Evolutionary conservation across 2,113 vertebrate species (phyloP).

Genomic region (Epinephelus fuscoguttatus): DNA sequence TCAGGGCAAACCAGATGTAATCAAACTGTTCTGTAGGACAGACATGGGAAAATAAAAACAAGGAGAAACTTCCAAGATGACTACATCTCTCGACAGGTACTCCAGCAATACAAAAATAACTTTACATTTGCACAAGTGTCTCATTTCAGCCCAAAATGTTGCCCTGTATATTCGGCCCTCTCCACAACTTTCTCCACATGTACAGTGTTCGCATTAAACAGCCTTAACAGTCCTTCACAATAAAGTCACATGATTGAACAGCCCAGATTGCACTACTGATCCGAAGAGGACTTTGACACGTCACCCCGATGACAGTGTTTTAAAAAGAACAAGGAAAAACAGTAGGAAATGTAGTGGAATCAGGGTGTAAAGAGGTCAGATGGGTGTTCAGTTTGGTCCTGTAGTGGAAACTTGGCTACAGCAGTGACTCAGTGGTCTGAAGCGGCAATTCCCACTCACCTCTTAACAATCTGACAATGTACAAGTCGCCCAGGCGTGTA

Average conservation of each 20-base stretch:
- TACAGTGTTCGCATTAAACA: slow-evolving; percentile 3
- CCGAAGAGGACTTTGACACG: not conserved
- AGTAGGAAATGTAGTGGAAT: not conserved
- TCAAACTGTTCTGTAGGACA: not conserved
- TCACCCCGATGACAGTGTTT: not conserved
- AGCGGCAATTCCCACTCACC: not conserved
- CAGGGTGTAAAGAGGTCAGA: not conserved
- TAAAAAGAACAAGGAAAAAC: not conserved
- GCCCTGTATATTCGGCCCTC: not conserved
- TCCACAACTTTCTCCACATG: not conserved
- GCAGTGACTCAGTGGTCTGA: slow-evolving; percentile 16
- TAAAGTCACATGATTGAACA: not conserved
- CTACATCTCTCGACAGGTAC: not conserved
- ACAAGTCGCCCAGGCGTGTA: not conserved
- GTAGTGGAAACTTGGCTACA: not conserved
- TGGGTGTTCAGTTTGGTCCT: not conserved
- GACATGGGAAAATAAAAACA: not conserved
- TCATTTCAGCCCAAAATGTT: slow-evolving; percentile 3
- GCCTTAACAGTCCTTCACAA: slow-evolving; percentile 7
- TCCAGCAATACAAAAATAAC: not conserved
- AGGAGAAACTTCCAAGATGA: not conserved
- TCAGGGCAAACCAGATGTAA: too few relatives aligned
- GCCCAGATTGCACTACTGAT: accelerated
- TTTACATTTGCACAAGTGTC: not conserved
- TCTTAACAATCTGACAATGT: slow-evolving; percentile 18